Evolutionary conservation across 2,797 vertebrate genomes (phyloP), one percentile per base, ranked within the genome.

Genomic region (Hylomyscus alleni): DNA sequence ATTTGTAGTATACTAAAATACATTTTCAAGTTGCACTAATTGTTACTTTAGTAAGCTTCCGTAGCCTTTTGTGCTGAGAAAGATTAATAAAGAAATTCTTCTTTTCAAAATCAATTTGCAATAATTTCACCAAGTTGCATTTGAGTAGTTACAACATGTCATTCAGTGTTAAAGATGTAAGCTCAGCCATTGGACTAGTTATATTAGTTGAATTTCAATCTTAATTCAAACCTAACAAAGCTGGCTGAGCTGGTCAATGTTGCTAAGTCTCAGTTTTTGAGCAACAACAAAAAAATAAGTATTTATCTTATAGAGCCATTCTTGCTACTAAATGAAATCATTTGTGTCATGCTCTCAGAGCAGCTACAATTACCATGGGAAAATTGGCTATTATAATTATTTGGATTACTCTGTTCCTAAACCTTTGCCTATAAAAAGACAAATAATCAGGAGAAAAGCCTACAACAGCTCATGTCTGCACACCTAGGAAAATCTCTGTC

Each of bases 11-110:
- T 56, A 60, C 15, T 96, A 76, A 89, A 37, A 75, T 75, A 11
- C 89, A 96, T 76, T 94, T 96, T 96, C 1, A 72, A 89, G 52
- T 86, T 82, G 31, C 12, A 54, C 19, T 92, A 20, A 77, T 84
- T 85, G 31, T 77, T 67, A 60, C 5, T 26, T 54, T 69, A 20
- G 0, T 29, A 24, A 84, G 34, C 52, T 56, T 62, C 90, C 44
- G 22, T 78, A 94, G 54, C 88, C 2, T 84, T 94, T 83, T 47
- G n/a, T 60, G 5, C 34, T 90, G 80, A 52, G 37, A 88, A 92
- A 90, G 44, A 34, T 44, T 94, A 67, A 29, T 78, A 50, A 93
- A 86, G 47, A 52, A 73, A 73, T 85, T 47, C 83, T 77, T 93
- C 37, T 10, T 56, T 15, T 60, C 1, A 58, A 5, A 94, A 78